Conservation (phyloP, 2,113 vertebrate species). For the Melanostigma gelatinosum region DNA sequence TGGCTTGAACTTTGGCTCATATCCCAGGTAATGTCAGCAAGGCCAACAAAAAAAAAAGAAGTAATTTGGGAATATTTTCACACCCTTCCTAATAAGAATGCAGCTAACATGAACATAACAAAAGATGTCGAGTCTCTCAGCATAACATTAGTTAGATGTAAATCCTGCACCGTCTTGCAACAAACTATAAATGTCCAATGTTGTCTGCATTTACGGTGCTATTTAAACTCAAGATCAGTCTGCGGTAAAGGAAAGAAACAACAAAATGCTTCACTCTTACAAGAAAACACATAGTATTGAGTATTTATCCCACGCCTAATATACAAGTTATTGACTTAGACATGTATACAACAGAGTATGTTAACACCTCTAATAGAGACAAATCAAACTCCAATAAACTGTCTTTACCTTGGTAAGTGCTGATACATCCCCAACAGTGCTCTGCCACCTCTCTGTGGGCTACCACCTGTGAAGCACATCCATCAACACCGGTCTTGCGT, state of each 20-base stretch:
- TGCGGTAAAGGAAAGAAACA: background rate
- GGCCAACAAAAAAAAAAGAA: background rate
- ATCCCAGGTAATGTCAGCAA: background rate
- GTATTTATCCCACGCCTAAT: background rate
- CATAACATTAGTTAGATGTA: background rate
- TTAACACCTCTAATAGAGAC: background rate
- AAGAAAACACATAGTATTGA: background rate
- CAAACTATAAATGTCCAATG: background rate
- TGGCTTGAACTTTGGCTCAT: background rate
- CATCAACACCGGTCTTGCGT: background rate
- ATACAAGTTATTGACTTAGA: background rate
- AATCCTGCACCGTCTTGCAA: background rate
- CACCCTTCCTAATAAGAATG: background rate
- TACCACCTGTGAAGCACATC: background rate
- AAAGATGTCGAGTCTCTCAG: background rate
- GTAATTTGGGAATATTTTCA: background rate
- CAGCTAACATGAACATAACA: background rate
- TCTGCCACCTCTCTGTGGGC: background rate
- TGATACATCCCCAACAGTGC: background rate
- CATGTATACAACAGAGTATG: background rate
- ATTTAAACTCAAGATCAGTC: background rate
- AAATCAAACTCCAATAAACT: background rate
- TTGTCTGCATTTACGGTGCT: background rate
- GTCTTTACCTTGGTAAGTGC: background rate
- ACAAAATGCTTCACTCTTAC: background rate